These are phyloP conservation scores for Nezara viridula DNA, from an alignment of 2,888 invertebrate genomes.

Conservation along the genomic window DNA sequence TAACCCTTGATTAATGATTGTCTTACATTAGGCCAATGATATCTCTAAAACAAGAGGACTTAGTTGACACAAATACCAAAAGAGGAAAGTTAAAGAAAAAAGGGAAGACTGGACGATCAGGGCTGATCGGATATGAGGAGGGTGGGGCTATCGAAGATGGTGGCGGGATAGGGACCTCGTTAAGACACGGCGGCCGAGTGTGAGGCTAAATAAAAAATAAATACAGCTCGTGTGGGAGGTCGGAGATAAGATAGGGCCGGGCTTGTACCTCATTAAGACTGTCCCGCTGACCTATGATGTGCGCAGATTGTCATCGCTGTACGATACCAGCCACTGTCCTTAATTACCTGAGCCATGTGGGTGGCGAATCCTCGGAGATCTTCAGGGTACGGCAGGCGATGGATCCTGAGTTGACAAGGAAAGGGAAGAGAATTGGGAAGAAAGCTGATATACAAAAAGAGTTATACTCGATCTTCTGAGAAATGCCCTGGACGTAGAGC, in stretches of 20 bases:
- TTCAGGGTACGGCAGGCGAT: neutral
- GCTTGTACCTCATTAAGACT: conserved; percentile 58
- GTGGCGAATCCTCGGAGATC: neutral
- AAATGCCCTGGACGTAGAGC: neutral
- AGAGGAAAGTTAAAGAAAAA: conserved; percentile 23
- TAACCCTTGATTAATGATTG: neutral
- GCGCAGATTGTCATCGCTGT: conserved; percentile 55
- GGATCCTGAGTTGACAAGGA: neutral
- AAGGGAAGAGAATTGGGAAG: neutral
- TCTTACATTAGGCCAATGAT: neutral
- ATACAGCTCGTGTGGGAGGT: conserved; percentile 55
- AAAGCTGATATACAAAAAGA: neutral
- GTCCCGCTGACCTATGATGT: conserved; percentile 54
- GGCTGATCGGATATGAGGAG: conserved; percentile 30
- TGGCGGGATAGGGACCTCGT: conserved; percentile 54
- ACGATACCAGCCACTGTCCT: conserved; percentile 48
- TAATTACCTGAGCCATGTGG: conserved; percentile 38
- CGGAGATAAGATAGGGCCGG: conserved; percentile 53
- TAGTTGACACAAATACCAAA: neutral
- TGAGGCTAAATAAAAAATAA: conserved; percentile 45
- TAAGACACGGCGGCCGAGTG: conserved; percentile 44
- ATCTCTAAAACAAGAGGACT: neutral
- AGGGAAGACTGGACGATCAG: neutral
- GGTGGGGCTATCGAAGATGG: conserved; percentile 52
- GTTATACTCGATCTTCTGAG: neutral